phyloP scores from a whole-genome alignment of 1,140 invertebrate species.

The Meteorus sp. region DNA sequence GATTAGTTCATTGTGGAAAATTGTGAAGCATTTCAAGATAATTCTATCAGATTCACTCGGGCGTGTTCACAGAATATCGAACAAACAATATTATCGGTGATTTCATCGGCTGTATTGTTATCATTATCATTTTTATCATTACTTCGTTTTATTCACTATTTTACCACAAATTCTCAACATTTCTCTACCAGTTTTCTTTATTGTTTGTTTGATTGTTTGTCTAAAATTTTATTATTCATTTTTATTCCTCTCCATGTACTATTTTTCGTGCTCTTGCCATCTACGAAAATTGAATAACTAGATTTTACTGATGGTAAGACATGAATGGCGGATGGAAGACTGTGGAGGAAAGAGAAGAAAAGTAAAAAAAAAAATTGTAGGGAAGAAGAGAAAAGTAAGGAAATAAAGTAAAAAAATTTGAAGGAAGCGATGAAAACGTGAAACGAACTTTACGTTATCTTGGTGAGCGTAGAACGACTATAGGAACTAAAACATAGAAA shows the following conservation, averaged over 20 bases:
- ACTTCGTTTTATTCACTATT: too few species aligned
- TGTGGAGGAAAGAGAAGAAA: background rate
- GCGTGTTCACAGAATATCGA: too few species aligned
- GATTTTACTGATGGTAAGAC: conserved; percentile 11
- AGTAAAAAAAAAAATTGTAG: too few species aligned
- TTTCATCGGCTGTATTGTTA: too few species aligned
- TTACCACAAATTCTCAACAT: too few species aligned
- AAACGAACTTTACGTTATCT: conserved; percentile 25
- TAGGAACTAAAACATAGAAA: background rate
- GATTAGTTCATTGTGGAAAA: too few species aligned
- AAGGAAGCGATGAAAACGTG: conserved; percentile 3
- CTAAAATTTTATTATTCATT: too few species aligned
- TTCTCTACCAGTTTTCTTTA: too few species aligned
- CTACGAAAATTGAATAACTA: conserved; percentile 43
- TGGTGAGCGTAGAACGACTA: background rate
- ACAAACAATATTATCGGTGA: too few species aligned
- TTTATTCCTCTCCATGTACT: background rate
- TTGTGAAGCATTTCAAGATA: too few species aligned
- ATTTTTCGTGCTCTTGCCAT: conserved; percentile 7
- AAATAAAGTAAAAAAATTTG: background rate
- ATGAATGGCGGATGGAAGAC: background rate
- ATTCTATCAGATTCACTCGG: too few species aligned
- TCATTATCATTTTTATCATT: too few species aligned
- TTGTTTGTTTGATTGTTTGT: background rate
- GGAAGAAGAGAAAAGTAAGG: background rate